phyloP scores from a whole-genome alignment of 2,888 invertebrate species.

The Sphecodes monilicornis region DNA sequence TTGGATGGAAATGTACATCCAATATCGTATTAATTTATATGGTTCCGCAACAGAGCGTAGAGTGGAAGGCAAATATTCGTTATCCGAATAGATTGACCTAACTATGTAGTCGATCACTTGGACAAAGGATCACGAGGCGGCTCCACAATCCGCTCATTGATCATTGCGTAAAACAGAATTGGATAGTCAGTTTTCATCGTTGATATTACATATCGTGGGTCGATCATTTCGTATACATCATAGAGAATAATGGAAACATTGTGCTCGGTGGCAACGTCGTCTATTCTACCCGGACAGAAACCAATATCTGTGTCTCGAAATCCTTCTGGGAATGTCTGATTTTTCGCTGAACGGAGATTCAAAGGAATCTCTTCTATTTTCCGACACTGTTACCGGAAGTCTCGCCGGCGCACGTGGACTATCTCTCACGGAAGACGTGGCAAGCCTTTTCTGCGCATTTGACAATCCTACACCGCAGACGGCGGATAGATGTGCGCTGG shows the following conservation, averaged over 20 bases:
- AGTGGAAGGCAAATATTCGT: not conserved
- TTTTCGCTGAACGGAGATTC: conserved; percentile 29
- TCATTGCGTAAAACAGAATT: not conserved
- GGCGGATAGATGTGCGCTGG: conserved; percentile 1
- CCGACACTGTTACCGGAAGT: conserved; percentile 59
- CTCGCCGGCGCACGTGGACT: conserved; percentile 51
- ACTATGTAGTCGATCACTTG: not conserved
- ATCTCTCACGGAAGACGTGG: conserved; percentile 52
- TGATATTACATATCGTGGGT: not conserved
- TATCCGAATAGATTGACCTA: not conserved
- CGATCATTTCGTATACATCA: not conserved
- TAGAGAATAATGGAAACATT: conserved; percentile 6
- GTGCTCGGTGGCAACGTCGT: not conserved
- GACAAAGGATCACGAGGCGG: not conserved
- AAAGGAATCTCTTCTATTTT: conserved; percentile 56
- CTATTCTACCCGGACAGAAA: not conserved
- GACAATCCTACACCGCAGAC: conserved; percentile 45
- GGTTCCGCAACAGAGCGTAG: not conserved
- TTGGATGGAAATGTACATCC: not conserved
- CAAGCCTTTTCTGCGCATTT: conserved; percentile 46
- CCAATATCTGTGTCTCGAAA: conserved; percentile 30
- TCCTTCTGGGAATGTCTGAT: conserved; percentile 18
- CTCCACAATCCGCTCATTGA: not conserved
- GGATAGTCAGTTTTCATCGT: not conserved
- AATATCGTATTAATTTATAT: not conserved